phyloP scores from a whole-genome alignment of 2,797 vertebrate species.

The Sparus aurata region DNA sequence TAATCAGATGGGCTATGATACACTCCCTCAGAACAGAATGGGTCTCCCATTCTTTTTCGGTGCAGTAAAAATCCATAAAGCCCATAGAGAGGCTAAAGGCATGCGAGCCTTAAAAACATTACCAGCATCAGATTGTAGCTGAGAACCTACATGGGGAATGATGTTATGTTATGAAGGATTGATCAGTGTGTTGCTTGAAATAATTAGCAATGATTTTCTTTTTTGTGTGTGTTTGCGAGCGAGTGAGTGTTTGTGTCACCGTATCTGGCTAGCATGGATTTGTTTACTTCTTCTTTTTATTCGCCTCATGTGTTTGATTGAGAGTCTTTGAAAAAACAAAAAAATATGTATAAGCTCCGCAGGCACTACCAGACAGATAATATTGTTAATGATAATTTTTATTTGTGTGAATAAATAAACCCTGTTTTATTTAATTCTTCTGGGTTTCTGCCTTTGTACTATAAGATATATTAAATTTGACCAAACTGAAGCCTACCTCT shows the following conservation, averaged over 20 bases:
- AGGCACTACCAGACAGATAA: constrained; percentile 3
- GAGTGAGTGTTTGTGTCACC: constrained; percentile 55
- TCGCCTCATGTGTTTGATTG: constrained; percentile 43
- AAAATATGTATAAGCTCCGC: constrained; percentile 20
- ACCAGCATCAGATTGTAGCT: constrained; percentile 90
- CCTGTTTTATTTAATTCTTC: neutral
- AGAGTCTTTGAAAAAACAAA: constrained; percentile 5
- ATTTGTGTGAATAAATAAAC: constrained; percentile 25
- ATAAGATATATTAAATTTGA: constrained; percentile 2
- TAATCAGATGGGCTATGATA: constrained; percentile 81
- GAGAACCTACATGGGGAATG: constrained; percentile 90
- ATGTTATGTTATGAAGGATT: constrained; percentile 94
- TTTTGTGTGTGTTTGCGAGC: constrained; percentile 43
- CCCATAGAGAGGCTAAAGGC: constrained; percentile 88
- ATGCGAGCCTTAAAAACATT: constrained; percentile 91
- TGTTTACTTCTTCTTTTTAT: constrained; percentile 60
- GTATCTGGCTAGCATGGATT: constrained; percentile 45
- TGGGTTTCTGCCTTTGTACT: neutral
- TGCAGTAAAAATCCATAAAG: constrained; percentile 90
- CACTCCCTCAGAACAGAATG: constrained; percentile 74
- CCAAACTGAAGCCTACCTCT: constrained; percentile 22
- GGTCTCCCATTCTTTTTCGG: constrained; percentile 83
- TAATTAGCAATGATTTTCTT: constrained; percentile 95
- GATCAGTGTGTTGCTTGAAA: constrained; percentile 95
- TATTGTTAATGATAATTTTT: constrained; percentile 19